phyloP scores from a whole-genome alignment of 2,888 invertebrate species.

The Coecobrya sp. region DNA sequence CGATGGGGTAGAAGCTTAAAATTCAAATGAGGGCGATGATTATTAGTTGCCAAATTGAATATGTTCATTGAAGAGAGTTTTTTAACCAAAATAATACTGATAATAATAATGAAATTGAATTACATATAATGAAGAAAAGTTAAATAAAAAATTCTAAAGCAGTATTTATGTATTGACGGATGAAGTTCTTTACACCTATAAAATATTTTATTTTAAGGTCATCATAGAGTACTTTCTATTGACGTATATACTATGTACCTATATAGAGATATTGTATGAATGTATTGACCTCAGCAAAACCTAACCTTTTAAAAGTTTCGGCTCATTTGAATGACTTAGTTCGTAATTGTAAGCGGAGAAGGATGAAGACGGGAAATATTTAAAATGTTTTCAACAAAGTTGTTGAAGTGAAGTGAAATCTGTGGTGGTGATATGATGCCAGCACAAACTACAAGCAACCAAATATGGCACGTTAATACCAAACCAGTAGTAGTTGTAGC shows the following conservation, averaged over 20 bases:
- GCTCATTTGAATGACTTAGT: constrained; percentile 32
- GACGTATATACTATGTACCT: neutral
- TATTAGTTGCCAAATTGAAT: no score
- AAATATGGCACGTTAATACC: neutral
- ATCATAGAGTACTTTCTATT: no score
- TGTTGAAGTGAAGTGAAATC: constrained; percentile 19
- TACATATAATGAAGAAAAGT: no score
- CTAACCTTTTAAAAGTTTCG: constrained; percentile 26
- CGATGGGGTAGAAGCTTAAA: no score
- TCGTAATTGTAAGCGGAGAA: neutral
- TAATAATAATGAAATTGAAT: no score
- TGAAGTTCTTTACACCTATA: no score
- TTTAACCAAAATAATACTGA: no score
- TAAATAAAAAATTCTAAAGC: no score
- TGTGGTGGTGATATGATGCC: constrained; percentile 20
- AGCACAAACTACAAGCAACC: constrained; percentile 7
- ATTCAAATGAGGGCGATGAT: no score
- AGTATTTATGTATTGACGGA: no score
- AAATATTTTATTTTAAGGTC: no score
- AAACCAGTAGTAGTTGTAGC: neutral
- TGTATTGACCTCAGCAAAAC: constrained; percentile 5
- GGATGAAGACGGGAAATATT: constrained; percentile 19
- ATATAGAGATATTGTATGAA: neutral
- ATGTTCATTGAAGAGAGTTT: no score
- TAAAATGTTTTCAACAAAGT: constrained; percentile 46